Conservation (phyloP, 2,113 vertebrate genomes). For the Micronycteris hirsuta region DNA sequence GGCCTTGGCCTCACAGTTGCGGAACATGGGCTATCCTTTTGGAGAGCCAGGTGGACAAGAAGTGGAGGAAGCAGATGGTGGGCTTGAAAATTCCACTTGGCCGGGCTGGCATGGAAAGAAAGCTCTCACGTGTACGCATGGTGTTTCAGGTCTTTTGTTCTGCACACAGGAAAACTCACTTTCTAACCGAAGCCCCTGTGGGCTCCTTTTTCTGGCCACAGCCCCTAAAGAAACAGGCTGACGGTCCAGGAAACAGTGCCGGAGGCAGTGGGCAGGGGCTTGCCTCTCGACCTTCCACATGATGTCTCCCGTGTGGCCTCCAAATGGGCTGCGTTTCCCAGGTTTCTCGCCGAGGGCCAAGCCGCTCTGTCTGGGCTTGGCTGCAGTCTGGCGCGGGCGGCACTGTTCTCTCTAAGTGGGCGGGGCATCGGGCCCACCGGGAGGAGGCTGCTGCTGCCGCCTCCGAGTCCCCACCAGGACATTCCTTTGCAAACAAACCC, state of each 20-base stretch:
- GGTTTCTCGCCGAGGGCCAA: background rate
- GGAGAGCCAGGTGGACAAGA: background rate
- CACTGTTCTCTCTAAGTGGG: background rate
- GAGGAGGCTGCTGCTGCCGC: background rate
- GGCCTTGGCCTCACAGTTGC: background rate
- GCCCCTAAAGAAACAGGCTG: background rate
- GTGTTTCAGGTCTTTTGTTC: background rate
- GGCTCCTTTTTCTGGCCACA: background rate
- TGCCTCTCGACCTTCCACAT: background rate
- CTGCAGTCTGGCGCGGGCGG: background rate
- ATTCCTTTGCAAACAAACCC: too few relatives aligned
- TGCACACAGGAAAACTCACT: constrained; percentile 18
- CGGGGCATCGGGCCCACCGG: background rate
- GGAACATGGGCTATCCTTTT: background rate
- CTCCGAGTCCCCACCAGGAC: background rate
- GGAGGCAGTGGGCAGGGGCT: background rate
- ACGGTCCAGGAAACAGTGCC: background rate
- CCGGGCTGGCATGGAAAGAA: background rate
- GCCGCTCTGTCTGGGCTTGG: background rate
- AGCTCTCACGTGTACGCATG: background rate
- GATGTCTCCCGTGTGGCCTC: background rate
- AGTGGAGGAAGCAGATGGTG: constrained; percentile 31
- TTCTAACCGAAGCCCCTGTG: background rate
- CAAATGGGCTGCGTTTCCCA: background rate
- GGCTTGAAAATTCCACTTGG: background rate